Conservation (phyloP, 2,113 vertebrate species). For the Thinocorus orbignyianus region DNA sequence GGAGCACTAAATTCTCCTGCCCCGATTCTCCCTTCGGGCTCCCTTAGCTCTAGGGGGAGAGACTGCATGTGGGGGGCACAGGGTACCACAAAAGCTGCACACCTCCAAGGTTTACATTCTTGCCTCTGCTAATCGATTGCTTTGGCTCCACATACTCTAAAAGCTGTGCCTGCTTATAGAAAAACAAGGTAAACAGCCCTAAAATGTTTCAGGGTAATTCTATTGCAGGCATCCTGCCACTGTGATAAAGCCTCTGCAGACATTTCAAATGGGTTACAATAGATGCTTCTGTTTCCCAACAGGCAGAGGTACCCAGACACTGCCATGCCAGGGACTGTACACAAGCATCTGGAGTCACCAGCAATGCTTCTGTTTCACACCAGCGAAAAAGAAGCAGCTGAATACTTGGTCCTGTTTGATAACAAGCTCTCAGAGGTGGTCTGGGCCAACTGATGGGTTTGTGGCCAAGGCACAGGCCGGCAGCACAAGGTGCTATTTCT, state of each 20-base stretch:
- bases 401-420: neutral
- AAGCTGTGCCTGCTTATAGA: neutral
- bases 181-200: neutral
- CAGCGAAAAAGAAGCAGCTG: neutral
- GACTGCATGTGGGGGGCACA: accelerated
- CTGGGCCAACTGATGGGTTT: neutral
- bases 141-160: neutral
- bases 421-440: neutral
- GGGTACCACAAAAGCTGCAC: accelerated
- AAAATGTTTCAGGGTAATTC: neutral
- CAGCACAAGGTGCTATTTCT: constrained; percentile 30
- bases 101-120: neutral
- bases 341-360: neutral
- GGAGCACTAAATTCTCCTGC: neutral
- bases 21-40: neutral
- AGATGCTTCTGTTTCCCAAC: neutral
- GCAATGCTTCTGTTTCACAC: neutral
- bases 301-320: neutral
- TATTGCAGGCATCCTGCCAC: neutral
- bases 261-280: neutral
- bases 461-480: neutral
- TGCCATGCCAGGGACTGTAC: neutral
- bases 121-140: neutral
- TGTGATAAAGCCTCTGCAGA: neutral
- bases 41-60: neutral